A percentile compares a stretch with the other conserved stretches of the same genome.
Evolutionary conservation across 2,888 invertebrate genomes (phyloP).

Genomic region (Sycophila texana): DNA sequence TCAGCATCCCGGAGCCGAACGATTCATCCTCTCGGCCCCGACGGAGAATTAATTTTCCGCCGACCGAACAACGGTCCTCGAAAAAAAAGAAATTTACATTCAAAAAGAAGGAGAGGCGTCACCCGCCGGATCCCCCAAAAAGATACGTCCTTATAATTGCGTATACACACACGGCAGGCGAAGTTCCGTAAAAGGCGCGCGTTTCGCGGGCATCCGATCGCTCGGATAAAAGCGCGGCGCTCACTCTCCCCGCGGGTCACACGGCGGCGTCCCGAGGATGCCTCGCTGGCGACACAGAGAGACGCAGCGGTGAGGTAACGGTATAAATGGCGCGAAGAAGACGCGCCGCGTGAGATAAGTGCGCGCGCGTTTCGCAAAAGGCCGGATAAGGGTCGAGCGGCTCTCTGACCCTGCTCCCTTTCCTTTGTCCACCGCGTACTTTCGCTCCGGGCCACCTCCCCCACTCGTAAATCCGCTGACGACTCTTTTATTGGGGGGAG

Average conservation of each 20-base stretch:
- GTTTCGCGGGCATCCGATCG: no score
- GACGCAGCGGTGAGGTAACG: constrained; percentile 21
- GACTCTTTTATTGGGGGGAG: constrained; percentile 23
- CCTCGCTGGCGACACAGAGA: constrained; percentile 6
- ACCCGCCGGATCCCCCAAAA: no score
- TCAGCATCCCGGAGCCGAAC: no score
- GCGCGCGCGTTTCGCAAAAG: constrained; percentile 20
- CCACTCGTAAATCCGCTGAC: constrained; percentile 33
- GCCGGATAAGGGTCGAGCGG: constrained; percentile 12
- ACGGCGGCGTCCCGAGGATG: not conserved
- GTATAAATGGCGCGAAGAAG: constrained; percentile 29
- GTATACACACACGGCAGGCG: no score
- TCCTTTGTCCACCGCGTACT: not conserved
- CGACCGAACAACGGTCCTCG: no score
- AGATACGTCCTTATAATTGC: no score
- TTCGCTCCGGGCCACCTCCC: not conserved
- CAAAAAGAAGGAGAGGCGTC: no score
- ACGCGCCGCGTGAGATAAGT: constrained; percentile 29
- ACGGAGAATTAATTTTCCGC: no score
- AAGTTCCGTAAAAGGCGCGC: no score
- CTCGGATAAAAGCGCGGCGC: no score
- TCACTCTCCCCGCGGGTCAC: not conserved
- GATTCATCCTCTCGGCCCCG: no score
- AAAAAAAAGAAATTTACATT: no score
- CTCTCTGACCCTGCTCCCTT: not conserved